Evolutionary conservation across 1,140 invertebrate genomes (phyloP).

Genomic region (Luehdorfia chinensis): DNA sequence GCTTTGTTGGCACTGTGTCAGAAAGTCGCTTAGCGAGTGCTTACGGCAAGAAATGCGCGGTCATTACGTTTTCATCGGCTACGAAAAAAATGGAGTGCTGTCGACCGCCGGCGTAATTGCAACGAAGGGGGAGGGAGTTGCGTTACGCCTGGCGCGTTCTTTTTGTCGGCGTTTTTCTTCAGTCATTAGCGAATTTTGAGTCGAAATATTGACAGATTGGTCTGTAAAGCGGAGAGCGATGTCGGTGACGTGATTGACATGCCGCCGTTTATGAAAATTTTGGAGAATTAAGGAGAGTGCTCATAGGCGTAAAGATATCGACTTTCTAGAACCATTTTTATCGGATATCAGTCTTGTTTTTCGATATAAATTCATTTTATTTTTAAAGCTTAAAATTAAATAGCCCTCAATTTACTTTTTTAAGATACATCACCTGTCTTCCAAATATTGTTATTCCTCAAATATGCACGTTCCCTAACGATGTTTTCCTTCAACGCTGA

Average conservation of each 20-base stretch:
- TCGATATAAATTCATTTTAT: too few relatives aligned
- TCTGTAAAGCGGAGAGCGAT: neutral
- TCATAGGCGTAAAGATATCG: too few relatives aligned
- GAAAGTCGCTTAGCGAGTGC: slow-evolving; percentile 14
- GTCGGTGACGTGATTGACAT: neutral
- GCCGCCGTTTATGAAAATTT: too few relatives aligned
- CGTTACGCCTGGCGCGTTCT: neutral
- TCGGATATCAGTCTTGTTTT: too few relatives aligned
- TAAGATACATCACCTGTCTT: too few relatives aligned
- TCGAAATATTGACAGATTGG: slow-evolving; percentile 9
- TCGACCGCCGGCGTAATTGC: slow-evolving; percentile 11
- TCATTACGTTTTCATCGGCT: slow-evolving; percentile 12
- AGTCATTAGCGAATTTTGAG: slow-evolving; percentile 7
- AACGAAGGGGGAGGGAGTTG: neutral
- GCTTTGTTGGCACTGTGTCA: slow-evolving; percentile 6
- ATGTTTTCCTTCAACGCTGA: too few relatives aligned
- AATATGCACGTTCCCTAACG: too few relatives aligned
- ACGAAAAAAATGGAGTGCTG: slow-evolving; percentile 12
- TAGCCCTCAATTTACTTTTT: too few relatives aligned
- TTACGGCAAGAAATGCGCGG: slow-evolving; percentile 11
- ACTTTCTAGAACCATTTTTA: too few relatives aligned
- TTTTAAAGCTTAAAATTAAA: too few relatives aligned
- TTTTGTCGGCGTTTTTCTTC: slow-evolving; percentile 10
- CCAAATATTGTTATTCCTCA: too few relatives aligned
- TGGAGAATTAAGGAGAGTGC: too few relatives aligned